phyloP scores from a whole-genome alignment of 2,797 vertebrate genomes.

The Anisognathus igniventris region DNA sequence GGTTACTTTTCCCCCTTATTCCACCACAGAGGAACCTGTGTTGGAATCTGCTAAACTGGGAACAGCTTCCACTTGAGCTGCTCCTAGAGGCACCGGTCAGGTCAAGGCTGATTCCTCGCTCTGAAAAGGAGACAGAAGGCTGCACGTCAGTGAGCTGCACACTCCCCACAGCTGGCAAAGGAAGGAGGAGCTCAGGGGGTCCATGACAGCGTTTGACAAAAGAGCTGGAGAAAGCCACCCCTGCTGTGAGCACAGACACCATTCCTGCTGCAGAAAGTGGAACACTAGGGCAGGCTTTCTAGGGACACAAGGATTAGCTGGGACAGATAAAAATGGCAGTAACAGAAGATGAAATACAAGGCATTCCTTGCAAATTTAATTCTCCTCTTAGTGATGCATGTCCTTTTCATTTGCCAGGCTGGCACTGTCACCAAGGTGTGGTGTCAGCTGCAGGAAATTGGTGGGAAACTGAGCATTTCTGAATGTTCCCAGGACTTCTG shows the following conservation, averaged over 20 bases:
- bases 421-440: neutral
- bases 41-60: neutral
- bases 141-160: neutral
- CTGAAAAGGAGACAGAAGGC: neutral
- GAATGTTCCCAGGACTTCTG: neutral
- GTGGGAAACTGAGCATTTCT: neutral
- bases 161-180: neutral
- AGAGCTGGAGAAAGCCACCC: neutral
- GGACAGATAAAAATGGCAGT: neutral
- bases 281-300: constrained; percentile 23
- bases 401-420: neutral
- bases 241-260: neutral
- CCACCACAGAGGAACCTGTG: neutral
- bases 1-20: neutral
- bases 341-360: constrained; percentile 8
- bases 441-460: neutral
- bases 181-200: neutral
- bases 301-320: neutral
- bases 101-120: neutral
- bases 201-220: neutral
- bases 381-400: neutral
- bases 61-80: neutral
- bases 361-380: neutral
- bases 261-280: neutral
- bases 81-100: neutral